Percentiles rank a stretch among this genome's conserved stretches.
Conservation (phyloP, 2,797 vertebrate species). For the Ctenopoma multispine region DNA sequence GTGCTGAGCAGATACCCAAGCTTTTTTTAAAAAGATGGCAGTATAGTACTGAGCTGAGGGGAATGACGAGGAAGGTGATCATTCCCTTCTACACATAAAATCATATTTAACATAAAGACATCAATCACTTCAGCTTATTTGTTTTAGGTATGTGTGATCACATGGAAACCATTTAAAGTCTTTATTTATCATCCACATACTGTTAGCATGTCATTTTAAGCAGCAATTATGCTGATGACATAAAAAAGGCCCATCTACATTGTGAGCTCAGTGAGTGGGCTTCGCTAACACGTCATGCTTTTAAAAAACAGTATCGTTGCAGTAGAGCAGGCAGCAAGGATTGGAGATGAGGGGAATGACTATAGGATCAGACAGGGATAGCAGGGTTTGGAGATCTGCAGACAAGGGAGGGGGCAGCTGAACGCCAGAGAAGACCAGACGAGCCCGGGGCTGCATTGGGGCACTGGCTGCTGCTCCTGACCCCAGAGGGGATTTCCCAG, state of each 20-base stretch:
- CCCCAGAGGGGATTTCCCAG: constrained; percentile 68
- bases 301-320: neutral
- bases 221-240: too few relatives aligned
- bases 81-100: too few relatives aligned
- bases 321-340: neutral
- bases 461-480: constrained; percentile 53
- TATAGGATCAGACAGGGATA: constrained; percentile 17
- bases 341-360: constrained; percentile 14
- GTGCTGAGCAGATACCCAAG: neutral
- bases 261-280: neutral
- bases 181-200: neutral
- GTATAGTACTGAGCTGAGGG: too few relatives aligned
- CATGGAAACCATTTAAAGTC: too few relatives aligned
- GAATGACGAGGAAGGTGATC: too few relatives aligned
- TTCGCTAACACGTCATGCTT: neutral
- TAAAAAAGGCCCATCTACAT: too few relatives aligned
- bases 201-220: neutral
- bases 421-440: constrained; percentile 48
- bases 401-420: constrained; percentile 13
- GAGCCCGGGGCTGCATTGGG: constrained; percentile 33
- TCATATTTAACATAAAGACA: too few relatives aligned
- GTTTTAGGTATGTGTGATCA: too few relatives aligned
- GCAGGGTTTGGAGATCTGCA: neutral
- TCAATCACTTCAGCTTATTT: too few relatives aligned
- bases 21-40: too few relatives aligned